Evolutionary conservation across 2,888 invertebrate genomes (phyloP).

Genomic region (Lithophane leautieri): DNA sequence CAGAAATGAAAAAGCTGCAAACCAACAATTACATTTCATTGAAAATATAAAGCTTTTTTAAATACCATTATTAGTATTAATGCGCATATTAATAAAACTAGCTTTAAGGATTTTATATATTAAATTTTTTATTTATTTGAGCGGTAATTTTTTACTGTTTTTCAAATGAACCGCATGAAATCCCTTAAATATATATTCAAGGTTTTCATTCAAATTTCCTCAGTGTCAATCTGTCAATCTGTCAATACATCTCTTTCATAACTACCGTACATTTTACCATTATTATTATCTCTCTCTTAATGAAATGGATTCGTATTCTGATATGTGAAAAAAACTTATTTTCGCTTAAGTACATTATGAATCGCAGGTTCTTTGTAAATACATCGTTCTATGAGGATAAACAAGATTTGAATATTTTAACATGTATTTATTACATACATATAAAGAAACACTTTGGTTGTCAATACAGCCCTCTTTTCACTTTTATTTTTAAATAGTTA

Average conservation of each 20-base stretch:
- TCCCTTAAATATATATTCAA: neutral
- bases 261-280: conserved; percentile 8
- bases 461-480: conserved; percentile 15
- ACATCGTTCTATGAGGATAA: neutral
- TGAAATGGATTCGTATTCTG: conserved; percentile 49
- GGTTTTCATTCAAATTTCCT: conserved; percentile 1
- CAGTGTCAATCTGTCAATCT: neutral
- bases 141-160: neutral
- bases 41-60: neutral
- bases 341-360: conserved; percentile 57
- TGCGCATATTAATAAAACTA: neutral
- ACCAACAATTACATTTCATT: neutral
- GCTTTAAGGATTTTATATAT: neutral
- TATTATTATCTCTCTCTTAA: conserved; percentile 43
- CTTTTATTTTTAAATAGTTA: neutral
- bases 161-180: conserved; percentile 1
- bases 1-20: conserved; percentile 7
- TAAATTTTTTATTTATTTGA: neutral
- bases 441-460: conserved; percentile 15
- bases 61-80: neutral
- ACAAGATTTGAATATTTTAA: neutral
- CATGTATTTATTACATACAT: conserved; percentile 6
- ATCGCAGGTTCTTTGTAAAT: neutral
- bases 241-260: conserved; percentile 13
- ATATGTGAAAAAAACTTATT: conserved; percentile 57